Percentiles rank a stretch among this genome's conserved stretches.
These are phyloP conservation scores for Drosophila navojoa DNA, from an alignment of 1,140 invertebrate genomes.

Conservation along the genomic window DNA sequence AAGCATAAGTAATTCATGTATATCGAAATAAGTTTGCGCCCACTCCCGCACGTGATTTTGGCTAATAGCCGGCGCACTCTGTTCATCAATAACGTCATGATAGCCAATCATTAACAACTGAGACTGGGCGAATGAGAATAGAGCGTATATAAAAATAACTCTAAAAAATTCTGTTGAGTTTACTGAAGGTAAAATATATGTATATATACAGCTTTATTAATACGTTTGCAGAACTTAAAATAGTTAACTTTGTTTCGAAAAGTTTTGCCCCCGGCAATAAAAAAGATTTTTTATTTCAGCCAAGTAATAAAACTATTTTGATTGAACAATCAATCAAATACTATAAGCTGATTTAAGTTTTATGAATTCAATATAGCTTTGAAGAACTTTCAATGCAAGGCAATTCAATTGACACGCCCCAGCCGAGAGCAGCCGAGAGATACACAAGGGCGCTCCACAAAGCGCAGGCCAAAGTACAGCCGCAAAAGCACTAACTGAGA, in stretches of 20 bases:
- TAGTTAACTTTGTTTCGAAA: conserved; percentile 6
- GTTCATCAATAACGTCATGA: conserved; percentile 17
- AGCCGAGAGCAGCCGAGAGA: conserved; percentile 2
- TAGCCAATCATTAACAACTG: conserved; percentile 10
- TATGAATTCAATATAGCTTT: background rate
- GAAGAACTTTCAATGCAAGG: conserved; percentile 7
- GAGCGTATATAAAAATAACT: no score
- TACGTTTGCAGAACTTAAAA: background rate
- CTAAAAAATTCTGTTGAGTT: background rate
- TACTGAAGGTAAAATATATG: background rate
- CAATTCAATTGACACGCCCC: background rate
- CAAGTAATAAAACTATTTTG: conserved; percentile 4
- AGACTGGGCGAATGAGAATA: background rate
- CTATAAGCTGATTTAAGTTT: conserved; percentile 6
- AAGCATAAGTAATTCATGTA: conserved; percentile 37
- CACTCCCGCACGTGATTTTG: conserved; percentile 32
- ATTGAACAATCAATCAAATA: conserved; percentile 2
- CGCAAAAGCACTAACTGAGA: conserved; percentile 43
- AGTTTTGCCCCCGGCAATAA: background rate
- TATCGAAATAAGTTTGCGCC: conserved; percentile 37
- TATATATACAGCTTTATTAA: background rate
- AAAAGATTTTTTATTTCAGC: background rate
- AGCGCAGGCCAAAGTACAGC: conserved; percentile 22
- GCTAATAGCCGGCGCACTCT: conserved; percentile 13
- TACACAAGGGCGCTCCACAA: conserved; percentile 1